These are phyloP conservation scores for Melospiza georgiana DNA, from an alignment of 2,113 vertebrate species.

Conservation along the genomic window DNA sequence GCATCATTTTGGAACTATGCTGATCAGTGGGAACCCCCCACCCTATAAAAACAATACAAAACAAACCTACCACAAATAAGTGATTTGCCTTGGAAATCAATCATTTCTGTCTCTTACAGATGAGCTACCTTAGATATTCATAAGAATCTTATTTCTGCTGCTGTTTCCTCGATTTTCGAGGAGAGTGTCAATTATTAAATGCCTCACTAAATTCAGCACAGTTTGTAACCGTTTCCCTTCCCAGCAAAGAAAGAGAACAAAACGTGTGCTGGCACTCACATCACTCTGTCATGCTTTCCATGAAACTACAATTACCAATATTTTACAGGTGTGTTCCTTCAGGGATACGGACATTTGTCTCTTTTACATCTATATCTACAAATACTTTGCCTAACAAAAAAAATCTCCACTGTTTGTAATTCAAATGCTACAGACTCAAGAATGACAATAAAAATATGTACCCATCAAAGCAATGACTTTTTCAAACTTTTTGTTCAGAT, in stretches of 20 bases:
- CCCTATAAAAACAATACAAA: constrained; percentile 46
- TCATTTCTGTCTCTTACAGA: not conserved
- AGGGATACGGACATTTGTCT: not conserved
- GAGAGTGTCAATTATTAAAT: constrained; percentile 57
- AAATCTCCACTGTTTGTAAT: constrained; percentile 3
- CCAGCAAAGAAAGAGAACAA: constrained; percentile 37
- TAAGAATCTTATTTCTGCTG: constrained; percentile 57
- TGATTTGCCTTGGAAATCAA: constrained; percentile 41
- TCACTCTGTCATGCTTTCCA: constrained; percentile 14
- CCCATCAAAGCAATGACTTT: constrained; percentile 62
- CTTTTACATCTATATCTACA: not conserved
- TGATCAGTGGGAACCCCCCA: not conserved
- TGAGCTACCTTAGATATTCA: constrained; percentile 34
- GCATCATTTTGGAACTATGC: constrained; percentile 27
- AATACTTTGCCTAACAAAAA: not conserved
- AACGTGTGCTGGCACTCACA: constrained; percentile 25
- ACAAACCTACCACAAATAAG: constrained; percentile 27
- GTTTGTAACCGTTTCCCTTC: constrained; percentile 30
- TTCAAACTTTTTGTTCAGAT: constrained; percentile 73
- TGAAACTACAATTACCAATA: not conserved
- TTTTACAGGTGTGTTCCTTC: constrained; percentile 60
- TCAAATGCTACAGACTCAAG: not conserved
- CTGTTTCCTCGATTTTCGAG: constrained; percentile 46
- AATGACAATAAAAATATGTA: constrained; percentile 61
- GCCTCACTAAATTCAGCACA: constrained; percentile 49